Conservation (phyloP, 2,888 invertebrate genomes). For the Hirtodrosophila duncani region DNA sequence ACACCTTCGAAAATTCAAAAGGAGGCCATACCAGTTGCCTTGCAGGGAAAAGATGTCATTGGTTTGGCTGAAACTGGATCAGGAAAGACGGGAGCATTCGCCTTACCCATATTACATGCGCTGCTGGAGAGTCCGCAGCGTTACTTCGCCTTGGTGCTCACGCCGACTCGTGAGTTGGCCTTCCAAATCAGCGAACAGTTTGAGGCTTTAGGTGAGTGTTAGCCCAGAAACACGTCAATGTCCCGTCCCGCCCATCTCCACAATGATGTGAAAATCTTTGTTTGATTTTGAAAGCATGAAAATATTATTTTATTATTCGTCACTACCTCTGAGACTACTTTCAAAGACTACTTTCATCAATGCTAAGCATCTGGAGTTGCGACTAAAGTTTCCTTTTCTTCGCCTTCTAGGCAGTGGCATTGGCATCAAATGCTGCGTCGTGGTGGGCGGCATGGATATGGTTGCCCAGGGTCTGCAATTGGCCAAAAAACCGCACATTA, state of each 20-base stretch:
- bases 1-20: slow-evolving; percentile 95
- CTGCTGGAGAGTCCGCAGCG: slow-evolving; percentile 94
- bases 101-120: slow-evolving; percentile 95
- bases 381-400: background rate
- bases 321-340: slow-evolving; percentile 76
- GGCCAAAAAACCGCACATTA: slow-evolving; percentile 97
- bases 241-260: no score
- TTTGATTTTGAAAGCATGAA: slow-evolving; percentile 68
- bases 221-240: no score
- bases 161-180: slow-evolving; percentile 98
- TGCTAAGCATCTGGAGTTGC: background rate
- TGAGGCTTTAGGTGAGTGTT: slow-evolving; percentile 92
- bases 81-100: slow-evolving; percentile 98
- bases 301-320: slow-evolving; percentile 73
- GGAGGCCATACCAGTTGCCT: slow-evolving; percentile 94
- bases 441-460: slow-evolving; percentile 99
- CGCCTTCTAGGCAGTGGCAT: slow-evolving; percentile 85
- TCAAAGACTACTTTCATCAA: no score
- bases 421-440: slow-evolving; percentile 96
- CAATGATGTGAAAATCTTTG: slow-evolving; percentile 66
- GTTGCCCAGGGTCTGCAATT: slow-evolving; percentile 93
- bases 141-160: slow-evolving; percentile 94
- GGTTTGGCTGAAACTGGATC: slow-evolving; percentile 87
- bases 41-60: slow-evolving; percentile 87
- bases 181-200: slow-evolving; percentile 99